Conservation (phyloP, 1,140 invertebrate genomes). For the Drosophila setifemur region DNA sequence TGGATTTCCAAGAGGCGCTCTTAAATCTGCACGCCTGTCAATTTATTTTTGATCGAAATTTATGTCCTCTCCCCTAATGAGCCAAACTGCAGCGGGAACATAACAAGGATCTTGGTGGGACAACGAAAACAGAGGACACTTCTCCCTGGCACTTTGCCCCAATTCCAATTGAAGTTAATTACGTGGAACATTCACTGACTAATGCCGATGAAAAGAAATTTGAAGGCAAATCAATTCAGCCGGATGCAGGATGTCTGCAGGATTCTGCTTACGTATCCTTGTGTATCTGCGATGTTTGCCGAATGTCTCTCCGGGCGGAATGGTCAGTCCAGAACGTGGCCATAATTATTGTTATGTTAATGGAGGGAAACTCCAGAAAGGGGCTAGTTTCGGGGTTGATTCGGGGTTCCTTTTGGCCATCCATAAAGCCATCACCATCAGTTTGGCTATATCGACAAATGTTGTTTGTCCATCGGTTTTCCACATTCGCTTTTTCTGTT, state of each 20-base stretch:
- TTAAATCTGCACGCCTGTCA: constrained; percentile 71
- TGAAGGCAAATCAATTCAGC: constrained; percentile 63
- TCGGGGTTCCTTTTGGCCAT: not conserved
- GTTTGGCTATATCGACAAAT: constrained; percentile 26
- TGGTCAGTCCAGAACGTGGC: constrained; percentile 49
- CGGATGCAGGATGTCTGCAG: constrained; percentile 69
- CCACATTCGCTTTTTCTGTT: constrained; percentile 49
- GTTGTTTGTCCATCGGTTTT: constrained; percentile 59
- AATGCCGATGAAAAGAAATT: constrained; percentile 3
- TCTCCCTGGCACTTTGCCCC: constrained; percentile 68
- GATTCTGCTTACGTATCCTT: constrained; percentile 60
- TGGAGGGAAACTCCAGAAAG: constrained; percentile 17
- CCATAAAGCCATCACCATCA: constrained; percentile 37
- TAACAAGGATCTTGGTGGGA: constrained; percentile 11
- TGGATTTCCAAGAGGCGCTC: constrained; percentile 63
- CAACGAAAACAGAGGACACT: constrained; percentile 27
- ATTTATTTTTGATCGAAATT: constrained; percentile 72
- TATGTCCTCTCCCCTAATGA: constrained; percentile 64
- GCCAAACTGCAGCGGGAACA: constrained; percentile 10
- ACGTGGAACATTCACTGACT: constrained; percentile 58
- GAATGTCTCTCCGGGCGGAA: constrained; percentile 56
- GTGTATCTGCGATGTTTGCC: constrained; percentile 33
- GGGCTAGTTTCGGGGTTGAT: constrained; percentile 43
- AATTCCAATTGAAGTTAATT: constrained; percentile 67
- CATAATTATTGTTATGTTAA: constrained; percentile 80